Evolutionary conservation across 2,888 invertebrate species (phyloP).

Genomic region (Dermolepida albohirtum): DNA sequence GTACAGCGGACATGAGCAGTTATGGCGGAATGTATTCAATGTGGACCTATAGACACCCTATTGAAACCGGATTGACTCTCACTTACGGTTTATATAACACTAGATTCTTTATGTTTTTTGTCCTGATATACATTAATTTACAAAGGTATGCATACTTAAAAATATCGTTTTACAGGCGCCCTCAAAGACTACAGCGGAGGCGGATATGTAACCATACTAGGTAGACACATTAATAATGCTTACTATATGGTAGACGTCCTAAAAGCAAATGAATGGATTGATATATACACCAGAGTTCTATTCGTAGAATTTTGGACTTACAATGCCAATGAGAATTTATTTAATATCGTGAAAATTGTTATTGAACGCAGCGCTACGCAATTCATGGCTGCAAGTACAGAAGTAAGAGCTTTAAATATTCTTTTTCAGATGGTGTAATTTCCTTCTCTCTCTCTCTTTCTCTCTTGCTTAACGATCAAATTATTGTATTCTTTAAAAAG

Average conservation of each 20-base stretch:
- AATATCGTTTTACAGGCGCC: conserved; percentile 40
- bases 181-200: conserved; percentile 47
- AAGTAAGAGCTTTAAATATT: too few relatives aligned
- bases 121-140: too few relatives aligned
- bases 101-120: too few relatives aligned
- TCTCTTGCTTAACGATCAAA: too few relatives aligned
- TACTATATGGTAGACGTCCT: conserved; percentile 46
- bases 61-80: conserved; percentile 20
- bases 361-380: conserved; percentile 46
- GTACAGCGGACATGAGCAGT: conserved; percentile 9
- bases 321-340: conserved; percentile 50
- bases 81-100: conserved; percentile 24
- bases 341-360: conserved; percentile 45
- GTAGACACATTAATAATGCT: conserved; percentile 47
- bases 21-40: conserved; percentile 3
- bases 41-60: conserved; percentile 21
- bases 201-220: conserved; percentile 47
- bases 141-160: too few relatives aligned
- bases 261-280: conserved; percentile 46
- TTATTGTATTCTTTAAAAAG: too few relatives aligned
- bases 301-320: conserved; percentile 50
- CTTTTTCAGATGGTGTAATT: too few relatives aligned
- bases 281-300: conserved; percentile 45
- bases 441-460: too few relatives aligned
- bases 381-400: conserved; percentile 11